Evolutionary conservation across 2,888 invertebrate genomes (phyloP), one percentile per base, ranked within the genome.

Genomic region (Sphinx pinastri): DNA sequence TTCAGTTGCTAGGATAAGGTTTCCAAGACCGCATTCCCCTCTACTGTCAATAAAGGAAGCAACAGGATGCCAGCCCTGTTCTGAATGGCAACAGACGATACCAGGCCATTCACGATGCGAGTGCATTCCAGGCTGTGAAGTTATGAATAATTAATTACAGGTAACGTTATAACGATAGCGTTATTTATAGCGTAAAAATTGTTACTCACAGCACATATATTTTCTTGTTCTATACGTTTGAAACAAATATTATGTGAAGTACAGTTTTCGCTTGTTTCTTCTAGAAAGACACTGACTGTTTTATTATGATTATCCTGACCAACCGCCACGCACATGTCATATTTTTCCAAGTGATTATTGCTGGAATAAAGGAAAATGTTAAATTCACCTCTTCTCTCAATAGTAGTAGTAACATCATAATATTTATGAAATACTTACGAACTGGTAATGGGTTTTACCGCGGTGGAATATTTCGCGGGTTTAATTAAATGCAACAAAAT

Each of bases 21-120:
- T 84, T 55, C 84, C 81, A 66, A 95, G 90, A 6, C 94, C 95
- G 77, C 96, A 96, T 70, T 90, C 94, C 52, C 95, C 95, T 76
- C 93, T 89, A 58, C 93, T 90, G 70, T 95, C 95, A 14, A 94
- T 89, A 79, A 96, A 97, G 11, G 96, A 92, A 0, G 96, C 96
- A 6, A 95, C 95, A 0, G 97, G 97, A 84, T 96, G 96, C 97
- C 97, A 97, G 25, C 96, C 96, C 51, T 87, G 87, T 8, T 92
- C 90, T 12, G 95, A 94, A 59, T 95, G 95, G 79, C 97, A 97
- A 57, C 95, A 95, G 16, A 97, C 94, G 25, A 95, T 94, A 49
- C 97, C 97, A 74, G 95, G 95, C 96, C 96, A 97, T 51, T 90
- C 84, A 2, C 81, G 84, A 57, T 76, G 75, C 8, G 85, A 73